phyloP scores from a whole-genome alignment of 2,797 vertebrate species.

The Aeoliscus strigatus region DNA sequence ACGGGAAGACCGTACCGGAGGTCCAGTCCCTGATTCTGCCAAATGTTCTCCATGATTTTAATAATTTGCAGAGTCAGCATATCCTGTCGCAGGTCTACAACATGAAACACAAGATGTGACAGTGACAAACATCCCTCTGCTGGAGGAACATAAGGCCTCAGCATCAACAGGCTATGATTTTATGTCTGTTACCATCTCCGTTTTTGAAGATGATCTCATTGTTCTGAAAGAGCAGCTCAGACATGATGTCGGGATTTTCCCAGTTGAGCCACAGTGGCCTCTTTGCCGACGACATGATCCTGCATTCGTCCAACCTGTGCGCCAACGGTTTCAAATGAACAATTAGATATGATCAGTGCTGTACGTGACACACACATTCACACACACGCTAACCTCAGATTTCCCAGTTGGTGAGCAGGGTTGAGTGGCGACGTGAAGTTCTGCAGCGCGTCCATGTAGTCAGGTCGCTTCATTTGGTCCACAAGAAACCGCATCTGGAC shows the following conservation, averaged over 20 bases:
- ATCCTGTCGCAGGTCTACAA: conserved; percentile 73
- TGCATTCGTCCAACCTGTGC: conserved; percentile 71
- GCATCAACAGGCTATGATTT: too few species aligned
- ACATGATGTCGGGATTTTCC: conserved; percentile 81
- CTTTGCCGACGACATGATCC: conserved; percentile 79
- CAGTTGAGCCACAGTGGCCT: conserved; percentile 79
- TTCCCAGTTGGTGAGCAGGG: conserved; percentile 77
- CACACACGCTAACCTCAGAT: conserved; percentile 75
- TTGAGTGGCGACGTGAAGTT: conserved; percentile 78
- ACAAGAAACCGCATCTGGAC: conserved; percentile 81
- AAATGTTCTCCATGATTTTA: conserved; percentile 79
- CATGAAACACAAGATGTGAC: conserved; percentile 8
- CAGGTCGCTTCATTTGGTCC: conserved; percentile 80
- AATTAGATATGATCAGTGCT: too few species aligned
- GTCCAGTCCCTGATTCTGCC: conserved; percentile 78
- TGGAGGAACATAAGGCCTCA: too few species aligned
- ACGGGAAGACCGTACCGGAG: conserved; percentile 72
- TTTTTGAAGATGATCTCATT: conserved; percentile 82
- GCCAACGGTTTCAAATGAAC: background rate
- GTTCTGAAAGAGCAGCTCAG: conserved; percentile 76
- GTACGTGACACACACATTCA: too few species aligned
- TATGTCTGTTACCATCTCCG: conserved; percentile 64
- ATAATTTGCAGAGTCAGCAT: conserved; percentile 79
- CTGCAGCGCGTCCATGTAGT: conserved; percentile 79
- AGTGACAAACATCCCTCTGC: too few species aligned